Conservation (phyloP, 2,113 vertebrate genomes). For the Phylloscopus trochilus region DNA sequence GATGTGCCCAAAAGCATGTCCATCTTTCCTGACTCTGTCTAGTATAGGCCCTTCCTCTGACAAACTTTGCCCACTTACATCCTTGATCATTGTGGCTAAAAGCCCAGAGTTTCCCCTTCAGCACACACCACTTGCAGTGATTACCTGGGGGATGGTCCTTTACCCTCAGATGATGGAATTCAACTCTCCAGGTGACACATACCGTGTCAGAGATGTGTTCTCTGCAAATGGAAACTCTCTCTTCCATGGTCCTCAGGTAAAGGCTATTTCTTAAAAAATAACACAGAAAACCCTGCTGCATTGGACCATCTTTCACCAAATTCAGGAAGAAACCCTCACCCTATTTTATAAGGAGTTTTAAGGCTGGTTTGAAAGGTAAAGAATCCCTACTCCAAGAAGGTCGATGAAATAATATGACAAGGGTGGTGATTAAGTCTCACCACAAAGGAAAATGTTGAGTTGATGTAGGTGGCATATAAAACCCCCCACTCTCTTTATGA, state of each 20-base stretch:
- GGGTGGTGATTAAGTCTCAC: constrained; percentile 55
- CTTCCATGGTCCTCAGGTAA: background rate
- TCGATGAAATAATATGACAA: constrained; percentile 48
- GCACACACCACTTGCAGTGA: background rate
- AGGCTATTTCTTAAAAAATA: background rate
- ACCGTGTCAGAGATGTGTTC: background rate
- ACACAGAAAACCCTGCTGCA: background rate
- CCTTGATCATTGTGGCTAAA: background rate
- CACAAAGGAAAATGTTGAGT: constrained; percentile 59
- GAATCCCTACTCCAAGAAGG: background rate
- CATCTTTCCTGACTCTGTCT: background rate
- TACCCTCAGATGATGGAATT: background rate
- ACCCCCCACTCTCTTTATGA: constrained; percentile 52
- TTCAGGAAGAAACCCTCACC: background rate
- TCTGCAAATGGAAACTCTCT: background rate
- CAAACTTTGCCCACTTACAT: background rate
- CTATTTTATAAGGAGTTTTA: background rate
- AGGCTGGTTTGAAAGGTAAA: background rate
- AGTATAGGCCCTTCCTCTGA: background rate
- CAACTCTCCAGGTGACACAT: background rate
- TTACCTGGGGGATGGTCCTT: background rate
- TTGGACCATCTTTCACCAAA: background rate
- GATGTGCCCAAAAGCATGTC: background rate
- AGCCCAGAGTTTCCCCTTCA: background rate
- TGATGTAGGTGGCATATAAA: constrained; percentile 46